These are phyloP conservation scores for Neomonachus schauinslandi DNA, from an alignment of 2,113 vertebrate species.

Conservation along the genomic window DNA sequence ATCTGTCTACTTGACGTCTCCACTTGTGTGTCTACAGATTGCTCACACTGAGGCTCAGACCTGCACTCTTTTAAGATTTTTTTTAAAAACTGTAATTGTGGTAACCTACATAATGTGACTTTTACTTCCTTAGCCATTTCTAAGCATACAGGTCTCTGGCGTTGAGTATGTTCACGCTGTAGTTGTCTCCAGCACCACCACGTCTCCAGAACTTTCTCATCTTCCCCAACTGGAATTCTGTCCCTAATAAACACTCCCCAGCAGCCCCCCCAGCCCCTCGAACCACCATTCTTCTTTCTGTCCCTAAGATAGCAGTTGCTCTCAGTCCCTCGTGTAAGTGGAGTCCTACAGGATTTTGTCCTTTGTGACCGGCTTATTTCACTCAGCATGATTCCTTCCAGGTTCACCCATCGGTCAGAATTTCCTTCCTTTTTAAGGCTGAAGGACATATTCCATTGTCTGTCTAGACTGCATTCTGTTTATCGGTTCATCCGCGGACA, in stretches of 20 bases:
- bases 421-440: not conserved
- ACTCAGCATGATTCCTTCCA: not conserved
- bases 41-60: not conserved
- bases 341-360: not conserved
- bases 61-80: not conserved
- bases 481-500: too few relatives aligned
- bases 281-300: not conserved
- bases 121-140: not conserved
- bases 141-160: not conserved
- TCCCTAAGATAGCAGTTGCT: not conserved
- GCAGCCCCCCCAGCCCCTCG: rapidly evolving
- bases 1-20: not conserved
- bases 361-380: not conserved
- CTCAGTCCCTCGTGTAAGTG: not conserved
- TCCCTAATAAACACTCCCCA: too few relatives aligned
- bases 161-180: rapidly evolving
- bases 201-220: not conserved
- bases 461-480: rapidly evolving
- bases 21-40: not conserved
- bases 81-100: not conserved
- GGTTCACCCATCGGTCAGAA: not conserved
- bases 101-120: not conserved
- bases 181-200: too few relatives aligned
- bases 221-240: not conserved
- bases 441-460: rapidly evolving